A percentile compares a stretch with the other conserved stretches of the same genome.
These are phyloP conservation scores for Emydoidea blandingii DNA, from an alignment of 2,797 vertebrate genomes.

Conservation along the genomic window DNA sequence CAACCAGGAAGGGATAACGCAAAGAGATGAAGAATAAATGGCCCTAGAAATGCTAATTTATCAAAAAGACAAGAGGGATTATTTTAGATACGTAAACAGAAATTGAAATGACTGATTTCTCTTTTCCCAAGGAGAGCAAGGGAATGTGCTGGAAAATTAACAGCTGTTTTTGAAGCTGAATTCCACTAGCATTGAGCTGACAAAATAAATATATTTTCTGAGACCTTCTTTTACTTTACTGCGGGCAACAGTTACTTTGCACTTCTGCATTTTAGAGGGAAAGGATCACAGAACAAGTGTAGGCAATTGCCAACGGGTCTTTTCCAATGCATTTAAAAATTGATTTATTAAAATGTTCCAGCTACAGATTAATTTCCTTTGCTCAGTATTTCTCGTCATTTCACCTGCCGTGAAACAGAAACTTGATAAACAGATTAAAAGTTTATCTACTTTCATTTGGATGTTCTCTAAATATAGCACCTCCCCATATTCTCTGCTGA, in stretches of 20 bases:
- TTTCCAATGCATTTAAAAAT: slow-evolving; percentile 14
- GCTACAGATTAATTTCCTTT: slow-evolving; percentile 36
- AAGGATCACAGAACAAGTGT: slow-evolving; percentile 55
- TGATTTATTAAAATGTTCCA: slow-evolving; percentile 53
- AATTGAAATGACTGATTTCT: slow-evolving; percentile 9
- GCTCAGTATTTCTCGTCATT: neutral
- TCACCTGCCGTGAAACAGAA: slow-evolving; percentile 4
- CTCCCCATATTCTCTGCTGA: rapidly evolving
- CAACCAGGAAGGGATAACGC: neutral
- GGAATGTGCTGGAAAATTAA: slow-evolving; percentile 51
- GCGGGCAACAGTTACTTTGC: slow-evolving; percentile 54
- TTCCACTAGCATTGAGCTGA: slow-evolving; percentile 30
- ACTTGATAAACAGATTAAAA: slow-evolving; percentile 4
- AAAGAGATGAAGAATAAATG: neutral
- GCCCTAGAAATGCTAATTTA: slow-evolving; percentile 39
- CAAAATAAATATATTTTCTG: slow-evolving; percentile 54
- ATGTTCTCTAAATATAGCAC: neutral
- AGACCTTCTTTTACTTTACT: slow-evolving; percentile 56
- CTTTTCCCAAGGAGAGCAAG: neutral
- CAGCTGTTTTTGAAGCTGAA: slow-evolving; percentile 46
- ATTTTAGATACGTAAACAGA: slow-evolving; percentile 35
- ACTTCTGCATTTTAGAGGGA: slow-evolving; percentile 46
- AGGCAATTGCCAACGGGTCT: slow-evolving; percentile 31
- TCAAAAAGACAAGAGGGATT: slow-evolving; percentile 35
- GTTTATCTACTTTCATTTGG: neutral